Base-by-base conservation (phyloP, 2,888 invertebrate genomes). In the Tenthredo livida region DNA sequence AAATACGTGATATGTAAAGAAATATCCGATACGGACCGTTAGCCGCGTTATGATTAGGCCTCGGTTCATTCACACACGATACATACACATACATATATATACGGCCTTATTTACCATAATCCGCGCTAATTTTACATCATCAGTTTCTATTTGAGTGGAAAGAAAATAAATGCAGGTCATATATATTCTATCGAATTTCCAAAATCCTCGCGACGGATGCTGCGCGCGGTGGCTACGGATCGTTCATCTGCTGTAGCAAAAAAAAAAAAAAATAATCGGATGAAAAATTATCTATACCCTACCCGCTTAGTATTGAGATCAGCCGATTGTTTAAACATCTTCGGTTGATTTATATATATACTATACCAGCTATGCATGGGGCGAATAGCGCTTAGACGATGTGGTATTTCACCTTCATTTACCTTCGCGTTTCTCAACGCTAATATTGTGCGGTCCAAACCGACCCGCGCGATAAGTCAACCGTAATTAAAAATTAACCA, bases 141-240 rank as follows among this genome's bases (percentile, higher is more conserved):
- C 9, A 29, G 7, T 50, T 54, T 77, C 77, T 33, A 77, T 77
- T n/a, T 1, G 77, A 29, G 77, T 77, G 54, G 6, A 33, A 67
- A 25, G 9, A 65, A 67, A 50, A 37, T 25, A 77, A 77, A 50
- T 47, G 15, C 1, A 6, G 0, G 15, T 17, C 1, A 54, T n/a
- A n/a, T n/a, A 54, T 54, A 77, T 77, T 54, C 29, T 33, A 77
- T 77, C 77, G 77, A 77, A 77, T 77, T 77, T 33, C 47, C 77
- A 54, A 77, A 54, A 54, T 50, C 21, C 33, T 40, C 25, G 80
- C 50, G 61, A 37, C 80, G 80, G 61, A 80, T 80, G 80, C 80
- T 80, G 80, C 80, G 80, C 80, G 80, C 77, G 77, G 37, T 65
- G 25, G 15, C 54, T n/a, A 21, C 50, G 61, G 80, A 61, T 47